Evolutionary conservation across 1,140 invertebrate species (phyloP).

Genomic region (Drosophila ohnishii): DNA sequence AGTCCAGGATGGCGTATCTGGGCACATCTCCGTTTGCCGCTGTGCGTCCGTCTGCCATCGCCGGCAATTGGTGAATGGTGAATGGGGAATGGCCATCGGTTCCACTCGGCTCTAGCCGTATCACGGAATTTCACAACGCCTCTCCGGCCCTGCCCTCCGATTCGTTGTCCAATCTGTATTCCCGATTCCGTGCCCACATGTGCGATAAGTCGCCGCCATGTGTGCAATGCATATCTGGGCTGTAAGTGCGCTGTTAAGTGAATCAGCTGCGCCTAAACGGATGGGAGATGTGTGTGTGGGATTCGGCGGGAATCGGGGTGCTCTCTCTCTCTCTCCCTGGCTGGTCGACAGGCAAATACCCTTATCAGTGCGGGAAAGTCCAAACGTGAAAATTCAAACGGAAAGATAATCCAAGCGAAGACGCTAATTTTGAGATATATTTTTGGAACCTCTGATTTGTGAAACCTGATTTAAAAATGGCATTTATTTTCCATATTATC

Average conservation of each 20-base stretch:
- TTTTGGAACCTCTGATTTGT: neutral
- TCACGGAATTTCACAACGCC: slow-evolving; percentile 28
- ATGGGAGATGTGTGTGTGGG: slow-evolving; percentile 23
- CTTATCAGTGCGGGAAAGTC: neutral
- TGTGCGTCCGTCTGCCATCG: slow-evolving; percentile 40
- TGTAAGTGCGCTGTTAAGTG: slow-evolving; percentile 11
- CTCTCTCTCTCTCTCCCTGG: neutral
- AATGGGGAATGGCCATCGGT: slow-evolving; percentile 10
- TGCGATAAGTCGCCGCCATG: slow-evolving; percentile 28
- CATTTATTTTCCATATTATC: no score
- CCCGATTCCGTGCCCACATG: slow-evolving; percentile 16
- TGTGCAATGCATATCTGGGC: slow-evolving; percentile 30
- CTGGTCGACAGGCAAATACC: slow-evolving; percentile 12
- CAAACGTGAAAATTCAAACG: neutral
- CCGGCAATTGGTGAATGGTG: slow-evolving; percentile 31
- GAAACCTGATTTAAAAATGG: no score
- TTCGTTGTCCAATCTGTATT: slow-evolving; percentile 7
- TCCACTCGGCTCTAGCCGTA: slow-evolving; percentile 14
- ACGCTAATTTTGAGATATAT: neutral
- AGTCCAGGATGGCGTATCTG: slow-evolving; percentile 85
- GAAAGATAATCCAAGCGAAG: neutral
- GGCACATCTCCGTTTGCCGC: slow-evolving; percentile 4
- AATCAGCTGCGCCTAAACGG: slow-evolving; percentile 5
- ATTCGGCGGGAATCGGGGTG: neutral
- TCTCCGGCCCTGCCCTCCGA: neutral